These are phyloP conservation scores for Melanostigma gelatinosum DNA, from an alignment of 2,113 vertebrate genomes.

Conservation along the genomic window DNA sequence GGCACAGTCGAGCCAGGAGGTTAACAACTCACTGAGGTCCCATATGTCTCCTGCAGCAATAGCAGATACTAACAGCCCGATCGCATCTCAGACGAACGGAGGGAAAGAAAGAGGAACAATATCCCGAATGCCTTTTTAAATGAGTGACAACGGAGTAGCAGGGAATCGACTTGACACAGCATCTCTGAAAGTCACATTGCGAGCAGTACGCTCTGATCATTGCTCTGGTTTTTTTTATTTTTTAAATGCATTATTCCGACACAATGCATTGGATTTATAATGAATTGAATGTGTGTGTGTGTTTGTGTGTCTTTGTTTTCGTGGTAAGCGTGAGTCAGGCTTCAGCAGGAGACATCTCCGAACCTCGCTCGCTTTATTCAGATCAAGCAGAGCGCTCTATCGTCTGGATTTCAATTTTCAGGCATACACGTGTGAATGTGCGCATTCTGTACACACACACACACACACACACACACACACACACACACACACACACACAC, in stretches of 20 bases:
- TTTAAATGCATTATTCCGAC: conserved; percentile 4
- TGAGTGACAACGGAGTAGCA: conserved; percentile 18
- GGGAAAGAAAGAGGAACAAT: conserved; percentile 13
- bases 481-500: conserved; percentile 6
- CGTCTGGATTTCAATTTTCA: conserved; percentile 47
- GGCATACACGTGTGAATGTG: not conserved
- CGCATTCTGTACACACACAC: conserved; percentile 14
- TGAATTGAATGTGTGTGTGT: conserved; percentile 35
- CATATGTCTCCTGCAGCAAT: conserved; percentile 57
- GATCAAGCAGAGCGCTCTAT: conserved; percentile 30
- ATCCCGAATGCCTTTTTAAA: conserved; percentile 41
- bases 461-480: not conserved
- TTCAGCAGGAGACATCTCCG: conserved; percentile 7
- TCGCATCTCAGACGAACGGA: conserved; percentile 42
- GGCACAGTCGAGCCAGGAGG: conserved; percentile 39
- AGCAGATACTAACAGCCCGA: conserved; percentile 48
- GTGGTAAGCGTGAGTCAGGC: conserved; percentile 28
- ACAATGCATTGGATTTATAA: conserved; percentile 30
- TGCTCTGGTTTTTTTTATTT: not conserved
- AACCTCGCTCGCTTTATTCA: conserved; percentile 30
- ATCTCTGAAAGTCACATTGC: conserved; percentile 22
- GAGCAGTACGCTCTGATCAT: conserved; percentile 32
- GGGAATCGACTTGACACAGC: conserved; percentile 26
- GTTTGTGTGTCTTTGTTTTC: conserved; percentile 43
- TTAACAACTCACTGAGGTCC: conserved; percentile 50